Percentiles rank a stretch among this genome's conserved stretches.
Evolutionary conservation across 2,797 vertebrate species (phyloP).

Genomic region (Danionella dracula): DNA sequence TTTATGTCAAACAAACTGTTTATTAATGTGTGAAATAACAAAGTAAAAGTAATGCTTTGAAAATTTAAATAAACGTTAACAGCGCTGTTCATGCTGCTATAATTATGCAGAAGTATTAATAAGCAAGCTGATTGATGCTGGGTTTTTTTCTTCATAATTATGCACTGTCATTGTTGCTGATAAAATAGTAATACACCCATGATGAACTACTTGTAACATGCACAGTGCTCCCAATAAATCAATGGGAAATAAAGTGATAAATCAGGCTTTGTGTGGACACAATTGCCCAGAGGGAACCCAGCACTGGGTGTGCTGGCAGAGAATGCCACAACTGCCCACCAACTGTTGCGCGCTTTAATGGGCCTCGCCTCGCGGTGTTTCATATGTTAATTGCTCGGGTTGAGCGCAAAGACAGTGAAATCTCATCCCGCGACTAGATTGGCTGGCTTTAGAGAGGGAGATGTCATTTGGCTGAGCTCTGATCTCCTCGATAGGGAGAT

Average conservation of each 20-base stretch:
- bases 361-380: conserved; percentile 35
- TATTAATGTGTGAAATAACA: too few species aligned
- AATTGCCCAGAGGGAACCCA: conserved; percentile 1
- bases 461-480: conserved; percentile 82
- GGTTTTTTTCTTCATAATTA: neutral
- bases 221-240: neutral
- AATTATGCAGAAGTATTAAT: neutral
- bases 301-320: conserved; percentile 20
- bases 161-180: neutral
- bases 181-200: neutral
- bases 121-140: neutral
- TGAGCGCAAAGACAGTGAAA: conserved; percentile 73
- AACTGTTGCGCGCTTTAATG: conserved; percentile 39
- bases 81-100: neutral
- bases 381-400: conserved; percentile 57
- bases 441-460: conserved; percentile 67
- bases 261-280: neutral
- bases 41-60: neutral
- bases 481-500: conserved; percentile 84
- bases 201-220: neutral
- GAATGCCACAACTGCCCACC: conserved; percentile 32
- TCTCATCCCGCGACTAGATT: conserved; percentile 73
- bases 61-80: neutral
- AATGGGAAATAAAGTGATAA: conserved; percentile 9
- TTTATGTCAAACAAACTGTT: too few species aligned